phyloP scores from a whole-genome alignment of 2,113 vertebrate species.

The Glareola pratincola region DNA sequence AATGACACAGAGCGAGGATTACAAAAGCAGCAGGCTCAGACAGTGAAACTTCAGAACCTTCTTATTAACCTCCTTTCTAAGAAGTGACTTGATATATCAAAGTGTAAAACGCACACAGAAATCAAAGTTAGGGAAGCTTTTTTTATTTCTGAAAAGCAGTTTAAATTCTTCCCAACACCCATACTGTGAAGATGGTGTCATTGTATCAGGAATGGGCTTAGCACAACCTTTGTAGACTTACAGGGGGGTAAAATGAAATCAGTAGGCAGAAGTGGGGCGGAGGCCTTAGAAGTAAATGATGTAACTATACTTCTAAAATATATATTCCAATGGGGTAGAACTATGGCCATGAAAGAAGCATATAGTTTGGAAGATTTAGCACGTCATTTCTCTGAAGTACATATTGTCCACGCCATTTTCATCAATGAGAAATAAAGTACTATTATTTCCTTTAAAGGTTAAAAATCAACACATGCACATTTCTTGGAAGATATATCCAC shows the following conservation, averaged over 20 bases:
- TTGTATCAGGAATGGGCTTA: neutral
- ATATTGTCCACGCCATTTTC: neutral
- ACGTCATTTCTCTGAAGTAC: neutral
- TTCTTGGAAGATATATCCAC: neutral
- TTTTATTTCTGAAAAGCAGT: neutral
- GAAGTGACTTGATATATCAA: neutral
- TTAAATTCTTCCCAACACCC: neutral
- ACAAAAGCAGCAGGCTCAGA: neutral
- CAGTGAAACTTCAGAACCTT: neutral
- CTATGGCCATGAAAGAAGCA: neutral
- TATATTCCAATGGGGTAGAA: neutral
- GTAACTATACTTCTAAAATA: neutral
- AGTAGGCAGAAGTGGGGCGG: neutral
- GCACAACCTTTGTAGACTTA: neutral
- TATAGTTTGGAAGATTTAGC: neutral
- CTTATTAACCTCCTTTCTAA: neutral
- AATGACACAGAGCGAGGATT: neutral
- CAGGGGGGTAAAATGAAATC: neutral
- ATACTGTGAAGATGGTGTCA: neutral
- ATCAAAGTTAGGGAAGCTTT: neutral
- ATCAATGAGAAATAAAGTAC: neutral
- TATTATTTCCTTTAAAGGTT: neutral
- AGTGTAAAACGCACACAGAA: neutral
- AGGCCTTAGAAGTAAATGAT: neutral
- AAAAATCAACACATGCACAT: neutral